Evolutionary conservation across 2,113 vertebrate genomes (phyloP).

Genomic region (Perca flavescens): DNA sequence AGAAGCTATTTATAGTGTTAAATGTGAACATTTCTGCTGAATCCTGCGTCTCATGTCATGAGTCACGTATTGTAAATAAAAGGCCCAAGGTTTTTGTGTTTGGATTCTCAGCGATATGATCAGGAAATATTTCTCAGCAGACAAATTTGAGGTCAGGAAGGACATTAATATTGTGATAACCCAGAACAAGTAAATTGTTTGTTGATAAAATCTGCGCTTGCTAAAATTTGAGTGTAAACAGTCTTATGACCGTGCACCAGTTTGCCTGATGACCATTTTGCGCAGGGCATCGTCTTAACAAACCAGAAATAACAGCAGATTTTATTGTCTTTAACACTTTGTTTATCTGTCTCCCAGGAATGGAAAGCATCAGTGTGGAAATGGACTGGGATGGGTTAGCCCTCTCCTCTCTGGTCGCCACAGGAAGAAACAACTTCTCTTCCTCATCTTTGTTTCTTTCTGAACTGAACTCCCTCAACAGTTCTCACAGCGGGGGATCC

Average conservation of each 20-base stretch:
- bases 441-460: slow-evolving; percentile 64
- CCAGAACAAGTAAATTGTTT: slow-evolving; percentile 33
- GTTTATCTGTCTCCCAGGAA: slow-evolving; percentile 74
- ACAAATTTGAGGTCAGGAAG: neutral
- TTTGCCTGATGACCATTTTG: neutral
- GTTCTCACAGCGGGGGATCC: slow-evolving; percentile 74
- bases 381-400: slow-evolving; percentile 78
- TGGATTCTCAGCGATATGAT: neutral
- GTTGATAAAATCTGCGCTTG: slow-evolving; percentile 1
- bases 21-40: slow-evolving; percentile 20
- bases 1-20: slow-evolving; percentile 37
- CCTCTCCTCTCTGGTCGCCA: slow-evolving; percentile 63
- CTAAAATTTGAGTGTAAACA: neutral
- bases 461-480: slow-evolving; percentile 73
- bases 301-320: slow-evolving; percentile 18
- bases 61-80: neutral
- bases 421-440: slow-evolving; percentile 74
- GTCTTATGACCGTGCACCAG: slow-evolving; percentile 28
- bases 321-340: slow-evolving; percentile 17
- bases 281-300: neutral
- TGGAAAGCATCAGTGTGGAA: slow-evolving; percentile 81
- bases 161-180: slow-evolving; percentile 13
- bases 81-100: neutral
- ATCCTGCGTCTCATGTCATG: neutral
- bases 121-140: slow-evolving; percentile 27